Evolutionary conservation across 2,888 invertebrate genomes (phyloP), one percentile per base, ranked within the genome.

Genomic region (Dinocampus coccinellae): DNA sequence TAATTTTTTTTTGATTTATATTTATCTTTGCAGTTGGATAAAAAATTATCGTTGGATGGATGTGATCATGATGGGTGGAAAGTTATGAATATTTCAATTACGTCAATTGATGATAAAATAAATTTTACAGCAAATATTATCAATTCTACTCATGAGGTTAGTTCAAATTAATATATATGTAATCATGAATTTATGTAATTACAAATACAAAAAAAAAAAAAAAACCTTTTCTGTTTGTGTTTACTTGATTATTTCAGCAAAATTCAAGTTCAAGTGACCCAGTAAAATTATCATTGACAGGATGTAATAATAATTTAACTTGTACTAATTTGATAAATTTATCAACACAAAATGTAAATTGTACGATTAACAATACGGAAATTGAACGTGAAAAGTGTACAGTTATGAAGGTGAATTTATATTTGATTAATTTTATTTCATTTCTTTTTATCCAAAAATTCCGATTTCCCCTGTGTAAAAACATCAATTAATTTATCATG

Each of bases 31-130:
- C 58, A 75, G 64, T 36, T 73, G 26, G 67, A 63, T 42, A 73
- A 70, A 42, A 67, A 70, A 70, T 36, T 73, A 58, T 69, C 73
- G 29, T 75, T 73, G 65, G 70, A 75, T 3, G 36, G 60, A 13
- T 75, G 73, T 33, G 39, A 70, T 20, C 42, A 75, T 9, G 70
- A 68, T 52, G 42, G 55, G 10, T 73, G 73, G 75, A 39, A 63
- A 68, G 62, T 75, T n/a, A 62, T 42, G 58, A 65, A 73, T 55
- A 55, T 75, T 60, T 69, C 75, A 11, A 60, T 70, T 29, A 42
- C 20, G 58, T 47, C 68, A 47, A 20, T 16, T 11, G 61, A 34
- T 10, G 26, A 64, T 36, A 55, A 62, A 57, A 68, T 74, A 29
- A 63, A 68, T 69, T 63, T 74, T 52, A 60, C 63, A 33, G 72